A percentile compares a stretch with the other conserved stretches of the same genome.
Conservation (phyloP, 2,888 invertebrate genomes). For the Allolobophora icterica region DNA sequence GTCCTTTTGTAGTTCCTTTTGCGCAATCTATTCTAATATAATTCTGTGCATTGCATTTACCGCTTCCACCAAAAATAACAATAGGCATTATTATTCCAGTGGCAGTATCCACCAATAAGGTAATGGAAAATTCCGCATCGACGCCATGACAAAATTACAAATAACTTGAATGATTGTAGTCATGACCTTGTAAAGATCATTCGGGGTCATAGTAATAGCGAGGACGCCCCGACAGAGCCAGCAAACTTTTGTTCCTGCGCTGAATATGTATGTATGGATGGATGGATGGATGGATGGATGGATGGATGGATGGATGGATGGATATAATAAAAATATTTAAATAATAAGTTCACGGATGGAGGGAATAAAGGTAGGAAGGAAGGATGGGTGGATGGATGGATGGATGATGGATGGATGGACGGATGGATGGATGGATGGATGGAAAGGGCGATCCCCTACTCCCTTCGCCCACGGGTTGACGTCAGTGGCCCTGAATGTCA, state of each 20-base stretch:
- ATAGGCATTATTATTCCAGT: not conserved
- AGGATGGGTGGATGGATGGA: too few relatives aligned
- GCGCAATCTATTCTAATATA: not conserved
- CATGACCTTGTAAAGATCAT: not conserved
- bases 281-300: too few relatives aligned
- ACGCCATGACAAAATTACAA: not conserved
- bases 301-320: too few relatives aligned
- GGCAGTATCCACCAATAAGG: not conserved
- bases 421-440: too few relatives aligned
- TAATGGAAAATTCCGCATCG: not conserved
- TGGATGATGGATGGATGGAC: too few relatives aligned
- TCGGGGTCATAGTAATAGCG: not conserved
- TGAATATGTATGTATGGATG: too few relatives aligned
- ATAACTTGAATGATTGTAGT: not conserved
- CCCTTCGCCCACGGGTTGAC: too few relatives aligned
- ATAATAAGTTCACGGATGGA: too few relatives aligned
- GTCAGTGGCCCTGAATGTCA: too few relatives aligned
- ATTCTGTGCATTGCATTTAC: not conserved
- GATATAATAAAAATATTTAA: too few relatives aligned
- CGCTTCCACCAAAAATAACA: not conserved
- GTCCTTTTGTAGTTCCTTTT: not conserved
- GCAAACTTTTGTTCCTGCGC: not conserved
- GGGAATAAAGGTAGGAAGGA: too few relatives aligned
- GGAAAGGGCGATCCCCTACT: too few relatives aligned
- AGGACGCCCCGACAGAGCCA: not conserved